Base-by-base conservation (phyloP, 2,888 invertebrate species). In the Galerucella pusilla region DNA sequence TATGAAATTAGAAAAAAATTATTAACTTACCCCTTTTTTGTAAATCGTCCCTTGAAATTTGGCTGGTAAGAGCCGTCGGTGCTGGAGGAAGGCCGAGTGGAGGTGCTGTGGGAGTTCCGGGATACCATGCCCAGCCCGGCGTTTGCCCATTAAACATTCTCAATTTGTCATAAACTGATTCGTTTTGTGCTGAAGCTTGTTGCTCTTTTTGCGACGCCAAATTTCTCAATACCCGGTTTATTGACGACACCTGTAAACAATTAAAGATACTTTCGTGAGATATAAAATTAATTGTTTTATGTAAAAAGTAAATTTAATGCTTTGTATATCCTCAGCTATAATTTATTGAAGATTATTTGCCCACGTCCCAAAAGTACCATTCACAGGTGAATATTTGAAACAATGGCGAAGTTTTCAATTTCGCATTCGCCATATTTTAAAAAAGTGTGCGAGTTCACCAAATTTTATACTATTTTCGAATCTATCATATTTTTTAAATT, bases 151-250 rank as follows among this genome's bases (percentile, higher is more conserved):
- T 97, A 89, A 97, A 96, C 94, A 98, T 96, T 82, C 97, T 91
- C 81, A 98, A 89, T 89, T 97, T 97, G 89, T 97, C 97, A 89
- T 97, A 97, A 65, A 96, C 96, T 79, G 95, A 95, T 88, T 97
- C 97, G 87, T 93, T 94, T 85, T 94, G 93, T 80, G 92, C 92
- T 63, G 92, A 92, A 63, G 93, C 93, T 83, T 96, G 96, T 88
- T 96, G 96, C 89, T 97, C 98, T 88, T 98, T 99, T 89, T 97
- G 97, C 68, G 97, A 96, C 42, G 98, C 97, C 84, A 99, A 91
- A 89, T 98, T 99, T 79, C 99, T 91, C 75, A 99, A 91, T 77
- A 99, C 99, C 83, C 99, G 94, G 91, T 99, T 99, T 88, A 99
- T 99, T 85, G 97, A 98, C 78, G 98, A 98, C 80, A 98, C 97